These are phyloP conservation scores for Sebastes umbrosus DNA, from an alignment of 2,797 vertebrate species.

Conservation along the genomic window DNA sequence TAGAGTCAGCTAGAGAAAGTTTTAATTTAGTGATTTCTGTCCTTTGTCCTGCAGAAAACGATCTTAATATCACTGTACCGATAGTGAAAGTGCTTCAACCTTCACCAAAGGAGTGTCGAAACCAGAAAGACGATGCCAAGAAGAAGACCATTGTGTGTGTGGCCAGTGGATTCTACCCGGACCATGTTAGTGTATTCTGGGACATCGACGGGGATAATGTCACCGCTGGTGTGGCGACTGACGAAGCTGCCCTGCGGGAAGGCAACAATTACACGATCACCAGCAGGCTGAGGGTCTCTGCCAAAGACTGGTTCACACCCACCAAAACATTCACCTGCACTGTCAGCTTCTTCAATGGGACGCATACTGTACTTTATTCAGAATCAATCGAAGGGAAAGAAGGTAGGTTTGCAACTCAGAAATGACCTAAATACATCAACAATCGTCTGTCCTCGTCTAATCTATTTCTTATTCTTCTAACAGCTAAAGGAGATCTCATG, in stretches of 20 bases:
- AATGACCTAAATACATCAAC: neutral
- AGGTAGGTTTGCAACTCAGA: neutral
- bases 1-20: neutral
- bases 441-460: neutral
- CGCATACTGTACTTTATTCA: accelerated
- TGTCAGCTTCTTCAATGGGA: conserved; percentile 31
- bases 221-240: conserved; percentile 24
- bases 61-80: accelerated
- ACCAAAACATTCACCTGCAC: neutral
- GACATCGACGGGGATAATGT: accelerated
- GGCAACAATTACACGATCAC: conserved; percentile 18
- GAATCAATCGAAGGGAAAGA: accelerated
- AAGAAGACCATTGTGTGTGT: conserved; percentile 73
- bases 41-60: conserved; percentile 15
- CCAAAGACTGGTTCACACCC: neutral
- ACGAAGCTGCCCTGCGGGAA: neutral
- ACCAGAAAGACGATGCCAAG: accelerated
- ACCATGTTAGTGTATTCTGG: conserved; percentile 72
- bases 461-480: neutral
- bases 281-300: conserved; percentile 70
- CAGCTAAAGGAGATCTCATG: accelerated
- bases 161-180: conserved; percentile 73
- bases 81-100: conserved; percentile 34
- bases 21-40: neutral
- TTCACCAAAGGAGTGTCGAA: conserved; percentile 12